Evolutionary conservation across 2,888 invertebrate species (phyloP).

Genomic region (Himalopsyche kuldschensis): DNA sequence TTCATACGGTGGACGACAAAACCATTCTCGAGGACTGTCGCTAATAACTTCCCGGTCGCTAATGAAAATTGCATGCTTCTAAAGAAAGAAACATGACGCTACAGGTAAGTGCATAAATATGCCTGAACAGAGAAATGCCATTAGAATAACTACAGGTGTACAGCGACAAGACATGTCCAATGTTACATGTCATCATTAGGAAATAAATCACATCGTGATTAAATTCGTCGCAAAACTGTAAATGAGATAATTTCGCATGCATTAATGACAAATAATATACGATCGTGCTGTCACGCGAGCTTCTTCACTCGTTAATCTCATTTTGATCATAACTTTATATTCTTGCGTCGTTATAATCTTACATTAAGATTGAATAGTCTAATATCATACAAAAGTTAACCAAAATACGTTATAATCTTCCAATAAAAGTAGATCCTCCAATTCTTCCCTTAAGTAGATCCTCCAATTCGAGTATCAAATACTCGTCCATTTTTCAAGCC

Average conservation of each 20-base stretch:
- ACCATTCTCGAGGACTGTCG: not conserved
- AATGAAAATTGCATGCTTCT: not conserved
- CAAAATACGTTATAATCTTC: no score
- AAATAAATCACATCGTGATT: not conserved
- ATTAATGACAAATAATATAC: not conserved
- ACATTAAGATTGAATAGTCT: no score
- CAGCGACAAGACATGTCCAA: not conserved
- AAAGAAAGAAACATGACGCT: not conserved
- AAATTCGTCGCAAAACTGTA: not conserved
- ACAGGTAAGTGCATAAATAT: not conserved
- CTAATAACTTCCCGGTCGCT: conserved; percentile 16
- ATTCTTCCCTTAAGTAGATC: no score
- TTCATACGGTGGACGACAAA: not conserved
- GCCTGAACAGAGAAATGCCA: not conserved
- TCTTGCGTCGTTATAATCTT: no score
- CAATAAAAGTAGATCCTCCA: no score
- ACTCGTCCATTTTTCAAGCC: no score
- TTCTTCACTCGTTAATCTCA: no score
- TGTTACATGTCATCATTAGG: not conserved
- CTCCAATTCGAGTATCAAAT: no score
- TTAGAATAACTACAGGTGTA: not conserved
- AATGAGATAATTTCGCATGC: not conserved
- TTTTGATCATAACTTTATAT: no score
- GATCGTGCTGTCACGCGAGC: no score
- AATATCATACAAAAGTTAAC: no score